Base-by-base conservation (phyloP, 1,140 invertebrate species). In the Nebria ingens region DNA sequence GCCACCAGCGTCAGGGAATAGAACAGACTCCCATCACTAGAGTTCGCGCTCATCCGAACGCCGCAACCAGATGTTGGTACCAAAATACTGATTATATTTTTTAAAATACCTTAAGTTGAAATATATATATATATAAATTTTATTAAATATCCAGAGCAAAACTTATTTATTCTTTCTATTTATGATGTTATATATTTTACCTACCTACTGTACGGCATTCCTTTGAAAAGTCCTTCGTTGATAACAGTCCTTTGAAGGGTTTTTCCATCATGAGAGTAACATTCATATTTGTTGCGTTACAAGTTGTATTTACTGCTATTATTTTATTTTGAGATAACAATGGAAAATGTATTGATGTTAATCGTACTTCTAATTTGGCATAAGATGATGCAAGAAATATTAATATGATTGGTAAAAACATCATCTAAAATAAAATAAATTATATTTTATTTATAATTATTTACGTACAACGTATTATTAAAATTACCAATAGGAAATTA, bases 151-250 rank as follows among this genome's bases (percentile, higher is more conserved):
- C n/a, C n/a, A n/a, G n/a, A n/a, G 25, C 6, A n/a, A 34, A n/a
- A n/a, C 25, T 34, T 34, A 9, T 34, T 34, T 34, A 34, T 9
- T 34, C n/a, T 34, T 34, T 34, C n/a, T 34, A 34, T 34, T 9
- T 34, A 34, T 34, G 6, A 6, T 34, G 25, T 6, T n/a, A n/a
- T 9, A 9, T 34, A 29, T 53, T 42, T 19, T 23, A 42, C 59
- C 62, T 65, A 74, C 80, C 80, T 67, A 73, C 69, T 1, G 73
- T 66, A 9, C 76, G 72, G 61, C 85, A 87, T 62, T 83, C 82
- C 52, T 79, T 74, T 0, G 82, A 77, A 68, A 84, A 86, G 54
- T 84, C 83, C 65, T 81, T 83, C 23, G 83, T 80, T 60, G 85
- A 86, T 2, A 85, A 68, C 1, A 83, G 61, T 2, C 85, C 85